A percentile compares a stretch with the other conserved stretches of the same genome.
These are phyloP conservation scores for Tapirus terrestris DNA, from an alignment of 2,113 vertebrate genomes.

Conservation along the genomic window DNA sequence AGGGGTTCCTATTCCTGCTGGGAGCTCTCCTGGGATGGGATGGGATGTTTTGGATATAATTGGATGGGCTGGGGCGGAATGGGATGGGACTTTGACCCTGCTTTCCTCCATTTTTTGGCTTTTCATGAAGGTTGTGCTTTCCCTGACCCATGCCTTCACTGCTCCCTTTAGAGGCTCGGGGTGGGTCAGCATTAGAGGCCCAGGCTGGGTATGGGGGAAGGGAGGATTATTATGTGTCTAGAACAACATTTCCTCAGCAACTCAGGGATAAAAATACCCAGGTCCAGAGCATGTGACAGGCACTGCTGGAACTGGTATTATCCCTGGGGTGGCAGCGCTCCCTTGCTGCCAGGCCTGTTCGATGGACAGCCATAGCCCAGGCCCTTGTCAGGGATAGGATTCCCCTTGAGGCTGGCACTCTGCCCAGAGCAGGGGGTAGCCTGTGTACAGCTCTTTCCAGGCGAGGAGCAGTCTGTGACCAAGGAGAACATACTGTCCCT, in stretches of 20 bases:
- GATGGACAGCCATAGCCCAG: slow-evolving; percentile 64
- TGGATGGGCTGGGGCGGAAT: not conserved
- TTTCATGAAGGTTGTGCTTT: not conserved
- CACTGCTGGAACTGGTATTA: slow-evolving; percentile 76
- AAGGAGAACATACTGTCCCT: slow-evolving; percentile 70
- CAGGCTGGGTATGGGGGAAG: slow-evolving; percentile 66
- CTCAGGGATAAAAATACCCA: slow-evolving; percentile 85
- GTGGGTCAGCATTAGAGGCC: slow-evolving; percentile 51
- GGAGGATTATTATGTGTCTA: slow-evolving; percentile 72
- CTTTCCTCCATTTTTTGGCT: not conserved
- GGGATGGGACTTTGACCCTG: not conserved
- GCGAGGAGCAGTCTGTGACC: slow-evolving; percentile 57
- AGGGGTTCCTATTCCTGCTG: not conserved
- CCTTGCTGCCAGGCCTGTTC: slow-evolving; percentile 56
- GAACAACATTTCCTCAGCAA: slow-evolving; percentile 83
- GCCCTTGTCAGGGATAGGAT: slow-evolving; percentile 77
- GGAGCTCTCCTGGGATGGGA: not conserved
- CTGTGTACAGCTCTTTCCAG: slow-evolving; percentile 61
- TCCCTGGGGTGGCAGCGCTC: slow-evolving; percentile 53
- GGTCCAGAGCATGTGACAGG: slow-evolving; percentile 83
- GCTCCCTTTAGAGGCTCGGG: not conserved
- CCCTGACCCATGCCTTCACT: not conserved
- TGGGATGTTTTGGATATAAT: not conserved
- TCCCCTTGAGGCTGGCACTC: slow-evolving; percentile 75
- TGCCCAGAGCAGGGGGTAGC: slow-evolving; percentile 70